A percentile compares a stretch with the other conserved stretches of the same genome.
Conservation (phyloP, 2,888 invertebrate species). For the Acleris literana region DNA sequence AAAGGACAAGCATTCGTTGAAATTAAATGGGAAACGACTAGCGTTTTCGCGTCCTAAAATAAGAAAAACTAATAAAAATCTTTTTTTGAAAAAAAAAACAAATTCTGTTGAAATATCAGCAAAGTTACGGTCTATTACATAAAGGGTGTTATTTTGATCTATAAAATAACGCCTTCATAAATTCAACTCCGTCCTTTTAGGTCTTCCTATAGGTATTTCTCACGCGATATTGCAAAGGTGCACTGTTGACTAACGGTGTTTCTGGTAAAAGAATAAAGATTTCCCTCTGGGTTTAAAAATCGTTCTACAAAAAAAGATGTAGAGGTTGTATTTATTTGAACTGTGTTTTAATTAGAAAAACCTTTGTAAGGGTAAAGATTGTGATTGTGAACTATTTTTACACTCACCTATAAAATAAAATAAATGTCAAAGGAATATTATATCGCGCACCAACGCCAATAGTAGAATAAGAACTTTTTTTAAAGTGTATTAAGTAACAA, state of each 20-base stretch:
- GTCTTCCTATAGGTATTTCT: slow-evolving; percentile 8
- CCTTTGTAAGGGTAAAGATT: no score
- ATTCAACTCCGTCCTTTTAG: slow-evolving; percentile 14
- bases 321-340: slow-evolving; percentile 4
- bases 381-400: no score
- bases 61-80: background rate
- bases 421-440: no score
- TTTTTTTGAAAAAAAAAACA: background rate
- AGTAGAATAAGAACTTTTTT: no score
- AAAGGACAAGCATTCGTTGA: background rate
- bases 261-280: slow-evolving; percentile 5
- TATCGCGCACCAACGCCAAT: no score
- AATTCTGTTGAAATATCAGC: slow-evolving; percentile 5
- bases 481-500: no score
- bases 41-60: slow-evolving; percentile 1
- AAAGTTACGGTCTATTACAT: slow-evolving; percentile 1
- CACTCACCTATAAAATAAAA: no score
- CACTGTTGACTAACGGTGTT: slow-evolving; percentile 4
- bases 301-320: background rate
- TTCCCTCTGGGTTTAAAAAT: background rate
- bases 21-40: slow-evolving; percentile 3
- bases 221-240: slow-evolving; percentile 16
- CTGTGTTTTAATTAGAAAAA: background rate
- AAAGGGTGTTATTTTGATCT: slow-evolving; percentile 9
- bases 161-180: slow-evolving; percentile 12